A percentile compares a stretch with the other conserved stretches of the same genome.
phyloP scores from a whole-genome alignment of 2,113 vertebrate species.

The Daubentonia madagascariensis region DNA sequence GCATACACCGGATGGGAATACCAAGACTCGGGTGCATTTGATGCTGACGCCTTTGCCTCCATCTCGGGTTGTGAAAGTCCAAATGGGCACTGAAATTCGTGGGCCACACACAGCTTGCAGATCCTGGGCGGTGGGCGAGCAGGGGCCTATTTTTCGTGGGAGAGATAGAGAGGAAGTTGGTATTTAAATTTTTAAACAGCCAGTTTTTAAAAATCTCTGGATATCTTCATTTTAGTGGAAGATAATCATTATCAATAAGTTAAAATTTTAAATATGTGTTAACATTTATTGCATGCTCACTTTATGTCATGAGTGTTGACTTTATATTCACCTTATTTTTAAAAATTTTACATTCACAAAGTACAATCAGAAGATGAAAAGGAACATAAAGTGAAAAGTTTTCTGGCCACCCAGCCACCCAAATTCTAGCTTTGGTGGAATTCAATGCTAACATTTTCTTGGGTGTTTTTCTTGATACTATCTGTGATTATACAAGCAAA shows the following conservation, averaged over 20 bases:
- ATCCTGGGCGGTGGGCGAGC: not conserved
- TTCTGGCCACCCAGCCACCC: not conserved
- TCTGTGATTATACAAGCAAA: conserved; percentile 11
- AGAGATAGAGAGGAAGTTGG: no score
- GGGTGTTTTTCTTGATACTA: not conserved
- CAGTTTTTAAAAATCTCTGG: not conserved
- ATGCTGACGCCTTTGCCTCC: conserved; percentile 38
- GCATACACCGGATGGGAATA: conserved; percentile 85
- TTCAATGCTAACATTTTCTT: not conserved
- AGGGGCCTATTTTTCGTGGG: not conserved
- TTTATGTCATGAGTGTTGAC: not conserved
- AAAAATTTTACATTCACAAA: not conserved
- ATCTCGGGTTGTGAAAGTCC: no score
- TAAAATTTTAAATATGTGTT: not conserved
- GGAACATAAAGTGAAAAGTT: not conserved
- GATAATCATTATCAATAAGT: conserved; percentile 6
- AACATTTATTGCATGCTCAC: not conserved
- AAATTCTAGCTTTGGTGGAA: not conserved
- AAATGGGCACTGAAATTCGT: not conserved
- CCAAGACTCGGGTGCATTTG: conserved; percentile 77
- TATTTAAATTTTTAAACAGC: not conserved
- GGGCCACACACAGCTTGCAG: not conserved
- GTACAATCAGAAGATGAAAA: not conserved
- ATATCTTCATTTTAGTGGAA: conserved; percentile 26
- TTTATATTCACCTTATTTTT: not conserved